phyloP scores from a whole-genome alignment of 2,113 vertebrate genomes.

The Pionites leucogaster region DNA sequence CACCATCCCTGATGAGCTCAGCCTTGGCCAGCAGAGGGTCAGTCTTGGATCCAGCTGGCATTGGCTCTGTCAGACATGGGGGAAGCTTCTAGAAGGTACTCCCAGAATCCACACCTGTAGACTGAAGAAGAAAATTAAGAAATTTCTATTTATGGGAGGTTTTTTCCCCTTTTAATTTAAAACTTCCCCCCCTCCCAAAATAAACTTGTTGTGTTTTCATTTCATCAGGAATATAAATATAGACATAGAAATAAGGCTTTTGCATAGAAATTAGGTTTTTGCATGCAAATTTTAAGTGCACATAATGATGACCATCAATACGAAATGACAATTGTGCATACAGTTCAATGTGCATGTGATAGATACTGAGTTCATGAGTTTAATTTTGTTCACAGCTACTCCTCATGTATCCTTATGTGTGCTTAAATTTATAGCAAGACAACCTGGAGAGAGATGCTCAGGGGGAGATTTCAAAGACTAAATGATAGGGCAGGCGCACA shows the following conservation, averaged over 20 bases:
- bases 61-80: background rate
- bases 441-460: background rate
- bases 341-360: background rate
- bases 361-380: background rate
- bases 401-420: background rate
- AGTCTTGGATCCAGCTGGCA: background rate
- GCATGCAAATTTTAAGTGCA: background rate
- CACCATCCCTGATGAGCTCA: background rate
- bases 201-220: background rate
- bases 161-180: background rate
- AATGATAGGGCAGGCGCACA: background rate
- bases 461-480: background rate
- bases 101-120: background rate
- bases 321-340: accelerated
- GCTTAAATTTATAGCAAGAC: background rate
- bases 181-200: background rate
- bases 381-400: background rate
- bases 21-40: background rate
- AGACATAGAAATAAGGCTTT: background rate
- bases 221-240: background rate
- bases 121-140: background rate
- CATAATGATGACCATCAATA: background rate
- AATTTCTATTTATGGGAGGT: background rate
- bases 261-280: background rate
- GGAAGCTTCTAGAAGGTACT: background rate